These are phyloP conservation scores for Eulacestoma nigropectus DNA, from an alignment of 2,113 vertebrate genomes.

Conservation along the genomic window DNA sequence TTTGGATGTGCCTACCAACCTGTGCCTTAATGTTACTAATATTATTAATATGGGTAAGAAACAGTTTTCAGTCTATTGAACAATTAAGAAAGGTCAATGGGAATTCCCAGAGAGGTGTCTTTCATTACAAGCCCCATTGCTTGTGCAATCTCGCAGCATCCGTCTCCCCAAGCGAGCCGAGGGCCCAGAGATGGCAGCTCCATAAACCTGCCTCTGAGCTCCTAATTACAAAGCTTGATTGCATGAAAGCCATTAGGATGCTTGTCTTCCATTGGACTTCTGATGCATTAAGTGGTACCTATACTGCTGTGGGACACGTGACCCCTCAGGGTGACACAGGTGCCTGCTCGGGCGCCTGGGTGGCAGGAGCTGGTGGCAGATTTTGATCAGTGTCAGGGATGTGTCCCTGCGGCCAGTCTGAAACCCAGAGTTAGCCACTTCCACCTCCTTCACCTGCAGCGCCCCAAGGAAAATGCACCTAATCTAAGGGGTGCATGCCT, in stretches of 20 bases:
- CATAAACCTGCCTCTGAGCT: not conserved
- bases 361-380: not conserved
- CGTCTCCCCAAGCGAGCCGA: conserved; percentile 35
- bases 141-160: not conserved
- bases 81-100: conserved; percentile 44
- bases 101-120: not conserved
- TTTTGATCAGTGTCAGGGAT: not conserved
- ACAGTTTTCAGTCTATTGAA: conserved; percentile 34
- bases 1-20: not conserved
- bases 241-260: not conserved
- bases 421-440: not conserved
- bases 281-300: not conserved
- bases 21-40: not conserved
- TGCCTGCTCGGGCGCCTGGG: fast-evolving
- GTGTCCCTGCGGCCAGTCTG: not conserved
- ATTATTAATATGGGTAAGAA: conserved; percentile 2
- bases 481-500: not conserved
- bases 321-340: fast-evolving
- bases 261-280: not conserved
- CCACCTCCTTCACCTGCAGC: not conserved
- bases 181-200: not conserved
- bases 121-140: conserved; percentile 26
- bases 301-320: fast-evolving
- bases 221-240: conserved; percentile 46
- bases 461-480: not conserved